Evolutionary conservation across 1,140 invertebrate genomes (phyloP).

Genomic region (Diorhabda sublineata): DNA sequence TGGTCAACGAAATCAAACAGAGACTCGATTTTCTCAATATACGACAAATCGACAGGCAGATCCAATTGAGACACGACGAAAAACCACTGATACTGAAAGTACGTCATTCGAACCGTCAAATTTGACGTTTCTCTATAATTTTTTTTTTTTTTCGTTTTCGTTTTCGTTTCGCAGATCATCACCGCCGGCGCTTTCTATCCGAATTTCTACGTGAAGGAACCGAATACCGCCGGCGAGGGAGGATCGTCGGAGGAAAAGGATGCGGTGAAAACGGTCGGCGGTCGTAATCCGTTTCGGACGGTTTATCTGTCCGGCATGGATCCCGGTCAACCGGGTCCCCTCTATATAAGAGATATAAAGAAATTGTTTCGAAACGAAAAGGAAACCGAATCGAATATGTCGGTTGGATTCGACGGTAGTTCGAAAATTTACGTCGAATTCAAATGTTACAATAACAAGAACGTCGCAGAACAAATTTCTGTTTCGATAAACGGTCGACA

Average conservation of each 20-base stretch:
- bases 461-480: conserved; percentile 10
- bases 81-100: conserved; percentile 62
- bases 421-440: conserved; percentile 61
- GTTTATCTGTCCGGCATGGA: conserved; percentile 62
- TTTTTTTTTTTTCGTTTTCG: background rate
- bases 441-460: conserved; percentile 35
- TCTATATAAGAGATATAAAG: conserved; percentile 33
- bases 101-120: background rate
- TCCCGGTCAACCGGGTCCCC: conserved; percentile 59
- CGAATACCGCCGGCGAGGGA: conserved; percentile 34
- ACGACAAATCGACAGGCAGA: conserved; percentile 36
- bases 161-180: conserved; percentile 54
- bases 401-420: conserved; percentile 61
- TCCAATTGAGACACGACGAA: conserved; percentile 50
- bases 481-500: conserved; percentile 32
- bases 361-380: conserved; percentile 21
- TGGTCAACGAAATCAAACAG: conserved; percentile 64
- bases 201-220: conserved; percentile 71
- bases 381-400: conserved; percentile 46
- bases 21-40: conserved; percentile 58
- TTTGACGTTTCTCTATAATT: background rate
- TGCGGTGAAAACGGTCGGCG: conserved; percentile 59
- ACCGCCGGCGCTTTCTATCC: conserved; percentile 87
- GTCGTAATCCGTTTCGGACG: conserved; percentile 70
- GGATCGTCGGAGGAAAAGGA: conserved; percentile 53